Conservation (phyloP, 1,140 invertebrate species). For the Ylistrum balloti region DNA sequence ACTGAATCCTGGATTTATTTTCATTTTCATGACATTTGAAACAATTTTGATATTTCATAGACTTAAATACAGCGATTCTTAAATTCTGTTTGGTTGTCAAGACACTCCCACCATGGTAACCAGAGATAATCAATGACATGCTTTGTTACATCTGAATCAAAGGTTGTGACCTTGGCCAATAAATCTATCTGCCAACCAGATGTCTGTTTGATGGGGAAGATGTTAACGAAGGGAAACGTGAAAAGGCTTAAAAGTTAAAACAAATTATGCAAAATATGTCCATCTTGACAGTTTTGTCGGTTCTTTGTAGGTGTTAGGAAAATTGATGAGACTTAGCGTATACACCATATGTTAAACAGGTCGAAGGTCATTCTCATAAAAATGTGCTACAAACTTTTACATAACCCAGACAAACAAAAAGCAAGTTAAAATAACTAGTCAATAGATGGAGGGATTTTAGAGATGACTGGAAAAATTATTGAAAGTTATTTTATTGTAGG, state of each 20-base stretch:
- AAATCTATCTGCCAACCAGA: slow-evolving; percentile 33
- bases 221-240: not conserved
- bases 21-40: too few relatives aligned
- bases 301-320: slow-evolving; percentile 8
- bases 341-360: not conserved
- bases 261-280: slow-evolving; percentile 39
- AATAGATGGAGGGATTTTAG: too few relatives aligned
- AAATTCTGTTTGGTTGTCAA: not conserved
- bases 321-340: not conserved
- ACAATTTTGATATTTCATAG: too few relatives aligned
- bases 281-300: slow-evolving; percentile 13
- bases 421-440: not conserved
- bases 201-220: not conserved
- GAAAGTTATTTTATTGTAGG: too few relatives aligned
- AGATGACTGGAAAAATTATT: too few relatives aligned
- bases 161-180: slow-evolving; percentile 7
- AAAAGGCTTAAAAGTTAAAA: slow-evolving; percentile 22
- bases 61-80: too few relatives aligned
- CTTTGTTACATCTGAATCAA: slow-evolving; percentile 35
- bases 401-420: not conserved
- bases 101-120: not conserved
- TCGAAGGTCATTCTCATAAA: slow-evolving; percentile 4
- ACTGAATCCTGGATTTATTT: too few relatives aligned
- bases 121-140: slow-evolving; percentile 32
- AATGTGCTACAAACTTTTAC: not conserved